A percentile compares a stretch with the other conserved stretches of the same genome.
Evolutionary conservation across 2,888 invertebrate genomes (phyloP).

Genomic region (Drosophila incognita): DNA sequence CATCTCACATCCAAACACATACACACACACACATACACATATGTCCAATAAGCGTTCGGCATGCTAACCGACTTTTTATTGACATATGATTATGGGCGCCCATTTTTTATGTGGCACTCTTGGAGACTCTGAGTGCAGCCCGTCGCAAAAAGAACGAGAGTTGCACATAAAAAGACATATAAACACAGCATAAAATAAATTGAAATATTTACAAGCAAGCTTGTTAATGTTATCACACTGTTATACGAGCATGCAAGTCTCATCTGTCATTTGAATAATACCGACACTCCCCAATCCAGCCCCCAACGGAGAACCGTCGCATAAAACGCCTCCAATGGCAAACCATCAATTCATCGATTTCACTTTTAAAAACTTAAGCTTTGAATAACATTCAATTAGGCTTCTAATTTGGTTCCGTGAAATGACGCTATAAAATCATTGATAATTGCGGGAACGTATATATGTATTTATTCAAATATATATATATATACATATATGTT

Average conservation of each 20-base stretch:
- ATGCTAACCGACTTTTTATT: constrained; percentile 78
- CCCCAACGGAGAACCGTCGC: constrained; percentile 19
- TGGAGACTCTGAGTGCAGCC: constrained; percentile 55
- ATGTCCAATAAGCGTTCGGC: constrained; percentile 56
- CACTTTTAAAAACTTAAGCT: constrained; percentile 41
- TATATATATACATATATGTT: not conserved
- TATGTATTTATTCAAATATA: not conserved
- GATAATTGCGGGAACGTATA: not conserved
- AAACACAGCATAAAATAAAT: constrained; percentile 74
- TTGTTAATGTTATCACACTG: constrained; percentile 72
- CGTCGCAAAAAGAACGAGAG: constrained; percentile 31
- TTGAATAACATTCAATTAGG: not conserved
- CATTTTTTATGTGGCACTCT: constrained; percentile 72
- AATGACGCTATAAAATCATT: not conserved
- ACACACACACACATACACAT: constrained; percentile 6
- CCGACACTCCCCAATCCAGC: not conserved
- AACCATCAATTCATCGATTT: constrained; percentile 49
- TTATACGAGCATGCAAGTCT: constrained; percentile 54
- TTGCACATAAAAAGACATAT: constrained; percentile 74
- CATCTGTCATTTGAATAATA: constrained; percentile 66
- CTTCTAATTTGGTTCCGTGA: not conserved
- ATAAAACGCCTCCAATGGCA: constrained; percentile 21
- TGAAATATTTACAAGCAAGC: constrained; percentile 78
- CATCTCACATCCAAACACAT: constrained; percentile 6
- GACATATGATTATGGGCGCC: constrained; percentile 78